Conservation (phyloP, 2,888 invertebrate species). For the Pyrochroa serraticornis region DNA sequence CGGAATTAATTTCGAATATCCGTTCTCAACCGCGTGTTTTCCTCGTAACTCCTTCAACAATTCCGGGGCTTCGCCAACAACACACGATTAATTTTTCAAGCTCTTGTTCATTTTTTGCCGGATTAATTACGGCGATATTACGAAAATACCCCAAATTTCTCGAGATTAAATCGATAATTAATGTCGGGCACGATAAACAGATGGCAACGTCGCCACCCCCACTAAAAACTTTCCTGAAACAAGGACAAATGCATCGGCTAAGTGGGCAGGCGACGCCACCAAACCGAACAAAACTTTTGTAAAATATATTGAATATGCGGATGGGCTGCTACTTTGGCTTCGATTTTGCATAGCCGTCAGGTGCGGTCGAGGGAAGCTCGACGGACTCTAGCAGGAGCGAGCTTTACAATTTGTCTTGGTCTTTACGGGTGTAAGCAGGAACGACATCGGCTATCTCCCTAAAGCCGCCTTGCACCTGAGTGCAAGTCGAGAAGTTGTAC, state of each 20-base stretch:
- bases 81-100: slow-evolving; percentile 1
- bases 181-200: no score
- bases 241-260: slow-evolving; percentile 30
- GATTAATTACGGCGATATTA: no score
- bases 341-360: no score
- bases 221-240: slow-evolving; percentile 16
- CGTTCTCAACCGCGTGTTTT: slow-evolving; percentile 8
- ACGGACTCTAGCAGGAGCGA: no score
- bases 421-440: no score
- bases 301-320: slow-evolving; percentile 38
- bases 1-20: slow-evolving; percentile 36
- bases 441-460: slow-evolving; percentile 21
- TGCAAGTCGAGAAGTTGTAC: slow-evolving; percentile 19
- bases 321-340: slow-evolving; percentile 17
- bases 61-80: background rate
- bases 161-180: no score
- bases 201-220: slow-evolving; percentile 5
- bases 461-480: slow-evolving; percentile 30
- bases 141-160: no score
- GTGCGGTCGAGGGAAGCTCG: no score
- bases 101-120: no score
- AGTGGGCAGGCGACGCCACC: slow-evolving; percentile 32
- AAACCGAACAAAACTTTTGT: slow-evolving; percentile 36
- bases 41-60: background rate
- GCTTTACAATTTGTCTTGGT: no score